Evolutionary conservation across 1,140 invertebrate species (phyloP), one percentile per base, ranked within the genome.

Genomic region (Hylyphantes graminicola): DNA sequence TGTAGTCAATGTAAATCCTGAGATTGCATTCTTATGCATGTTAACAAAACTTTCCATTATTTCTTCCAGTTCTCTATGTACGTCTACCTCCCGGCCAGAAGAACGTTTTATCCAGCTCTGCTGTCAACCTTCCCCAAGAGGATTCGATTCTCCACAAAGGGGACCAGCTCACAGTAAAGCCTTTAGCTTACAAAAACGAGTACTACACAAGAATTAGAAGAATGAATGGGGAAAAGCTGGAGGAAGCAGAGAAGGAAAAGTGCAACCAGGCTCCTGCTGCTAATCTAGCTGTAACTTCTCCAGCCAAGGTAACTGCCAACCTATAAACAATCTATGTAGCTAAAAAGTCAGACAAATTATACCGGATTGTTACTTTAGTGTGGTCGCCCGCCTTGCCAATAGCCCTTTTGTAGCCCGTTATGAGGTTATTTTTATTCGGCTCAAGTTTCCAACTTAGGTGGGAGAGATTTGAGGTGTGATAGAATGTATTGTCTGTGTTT

Each of bases 51-150:
- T 50, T 73, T 63, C 35, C 35, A 35, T 35, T 35, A 35, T 64
- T 59, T 19, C 48, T 67, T 82, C n/a, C 63, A 86, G 85, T 86
- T 73, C 53, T 86, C 0, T 86, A 83, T 74, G 82, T 86, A 6
- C 81, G 81, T 9, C 51, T 86, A 79, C 85, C 85, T 61, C 72
- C 65, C 13, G 80, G 85, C 53, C 80, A 74, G 59, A 78, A 74
- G 10, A 86, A 67, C 64, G 48, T 13, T 51, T 48, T 72, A 3
- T 72, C 85, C 7, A 83, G 54, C 67, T 64, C 64, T n/a, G 2
- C 74, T 21, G 54, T n/a, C 17, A 77, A 77, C 50, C 51, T 67
- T 59, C 64, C 68, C 21, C 17, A 57, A 17, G 73, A 85, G 7
- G 74, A 85, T 19, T 19, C 51, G n/a, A 13, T 68, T n/a, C 63